Conservation (phyloP, 2,113 vertebrate species). For the Scytalopus superciliaris region DNA sequence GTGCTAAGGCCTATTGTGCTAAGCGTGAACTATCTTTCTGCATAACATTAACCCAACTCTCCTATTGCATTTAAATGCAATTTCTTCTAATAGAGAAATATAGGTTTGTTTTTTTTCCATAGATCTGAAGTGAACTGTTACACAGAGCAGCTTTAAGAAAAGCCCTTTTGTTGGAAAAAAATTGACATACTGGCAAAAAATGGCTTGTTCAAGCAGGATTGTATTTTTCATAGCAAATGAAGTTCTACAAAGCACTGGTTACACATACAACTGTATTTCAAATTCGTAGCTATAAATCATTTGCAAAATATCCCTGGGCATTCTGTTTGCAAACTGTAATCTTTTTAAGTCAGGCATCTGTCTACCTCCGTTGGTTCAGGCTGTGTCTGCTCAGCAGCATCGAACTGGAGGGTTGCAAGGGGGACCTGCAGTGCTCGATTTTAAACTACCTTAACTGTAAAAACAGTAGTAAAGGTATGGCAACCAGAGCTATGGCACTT, state of each 20-base stretch:
- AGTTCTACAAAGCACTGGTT: not conserved
- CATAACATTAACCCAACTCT: conserved; percentile 57
- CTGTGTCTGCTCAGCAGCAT: not conserved
- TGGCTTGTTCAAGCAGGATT: not conserved
- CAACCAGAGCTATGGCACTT: not conserved
- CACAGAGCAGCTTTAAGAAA: not conserved
- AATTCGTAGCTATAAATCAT: not conserved
- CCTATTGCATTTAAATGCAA: conserved; percentile 50
- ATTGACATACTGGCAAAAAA: not conserved
- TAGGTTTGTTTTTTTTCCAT: not conserved
- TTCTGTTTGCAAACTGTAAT: not conserved
- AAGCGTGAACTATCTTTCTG: conserved; percentile 68
- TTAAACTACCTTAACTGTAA: not conserved
- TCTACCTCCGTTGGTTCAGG: not conserved
- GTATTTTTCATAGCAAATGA: not conserved
- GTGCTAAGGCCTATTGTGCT: conserved; percentile 62
- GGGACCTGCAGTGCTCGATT: not conserved
- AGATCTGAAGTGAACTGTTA: not conserved
- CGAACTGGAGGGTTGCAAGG: not conserved
- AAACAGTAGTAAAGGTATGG: not conserved
- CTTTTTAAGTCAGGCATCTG: not conserved
- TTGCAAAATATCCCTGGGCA: not conserved
- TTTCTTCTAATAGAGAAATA: conserved; percentile 43
- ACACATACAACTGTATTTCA: not conserved
- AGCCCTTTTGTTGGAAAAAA: not conserved